Evolutionary conservation across 2,113 vertebrate species (phyloP).

Genomic region (Zosterops pallidus): DNA sequence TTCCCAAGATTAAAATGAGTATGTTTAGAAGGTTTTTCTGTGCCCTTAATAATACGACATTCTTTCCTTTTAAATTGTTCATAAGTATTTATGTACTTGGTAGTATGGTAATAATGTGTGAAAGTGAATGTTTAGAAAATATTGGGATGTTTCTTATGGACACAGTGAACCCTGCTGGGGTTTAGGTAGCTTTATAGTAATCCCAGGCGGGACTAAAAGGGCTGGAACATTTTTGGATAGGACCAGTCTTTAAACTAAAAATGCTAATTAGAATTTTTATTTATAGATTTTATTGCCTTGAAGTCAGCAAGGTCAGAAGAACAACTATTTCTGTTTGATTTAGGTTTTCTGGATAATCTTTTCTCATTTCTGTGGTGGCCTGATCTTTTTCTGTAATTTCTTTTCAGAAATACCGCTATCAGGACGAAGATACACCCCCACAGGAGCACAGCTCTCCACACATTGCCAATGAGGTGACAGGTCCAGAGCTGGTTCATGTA

Average conservation of each 20-base stretch:
- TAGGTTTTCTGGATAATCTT: not conserved
- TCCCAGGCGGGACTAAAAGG: not conserved
- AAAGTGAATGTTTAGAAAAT: not conserved
- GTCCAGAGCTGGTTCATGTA: conserved; percentile 92
- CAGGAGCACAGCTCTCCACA: conserved; percentile 89
- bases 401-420: conserved; percentile 90
- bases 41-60: not conserved
- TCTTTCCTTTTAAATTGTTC: not conserved
- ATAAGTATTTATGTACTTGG: fast-evolving
- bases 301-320: not conserved
- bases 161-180: not conserved
- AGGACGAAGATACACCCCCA: conserved; percentile 89
- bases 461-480: conserved; percentile 80
- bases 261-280: not conserved
- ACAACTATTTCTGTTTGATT: not conserved
- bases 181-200: not conserved
- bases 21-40: not conserved
- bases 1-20: not conserved
- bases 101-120: not conserved
- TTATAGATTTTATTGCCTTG: not conserved
- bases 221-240: not conserved
- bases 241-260: not conserved
- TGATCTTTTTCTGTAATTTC: not conserved
- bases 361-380: not conserved
- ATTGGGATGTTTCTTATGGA: not conserved